phyloP scores from a whole-genome alignment of 92 coral and sea anemone species.

The Virgularia gustaviana region DNA sequence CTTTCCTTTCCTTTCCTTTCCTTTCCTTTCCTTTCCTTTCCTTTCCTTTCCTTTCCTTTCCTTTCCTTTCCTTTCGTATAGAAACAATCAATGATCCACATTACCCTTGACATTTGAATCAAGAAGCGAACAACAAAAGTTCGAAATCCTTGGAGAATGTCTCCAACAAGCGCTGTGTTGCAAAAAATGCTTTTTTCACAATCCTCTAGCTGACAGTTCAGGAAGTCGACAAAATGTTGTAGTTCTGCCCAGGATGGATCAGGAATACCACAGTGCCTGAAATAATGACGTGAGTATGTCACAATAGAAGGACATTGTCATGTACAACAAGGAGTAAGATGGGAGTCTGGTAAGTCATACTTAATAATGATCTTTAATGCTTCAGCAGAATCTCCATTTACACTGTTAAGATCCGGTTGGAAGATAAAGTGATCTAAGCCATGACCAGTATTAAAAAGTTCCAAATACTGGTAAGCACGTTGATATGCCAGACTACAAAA shows the following conservation, averaged over 20 bases:
- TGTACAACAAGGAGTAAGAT: not conserved
- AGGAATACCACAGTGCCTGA: slow-evolving; percentile 75
- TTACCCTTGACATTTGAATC: slow-evolving; percentile 86
- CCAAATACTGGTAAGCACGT: slow-evolving; percentile 76
- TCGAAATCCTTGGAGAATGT: slow-evolving; percentile 75
- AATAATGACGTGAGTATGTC: not conserved
- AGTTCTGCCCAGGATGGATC: slow-evolving; percentile 95
- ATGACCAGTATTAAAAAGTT: slow-evolving; percentile 47
- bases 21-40: too few relatives aligned
- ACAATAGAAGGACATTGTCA: not conserved
- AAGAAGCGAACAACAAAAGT: slow-evolving; percentile 75
- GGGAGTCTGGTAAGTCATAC: slow-evolving; percentile 36
- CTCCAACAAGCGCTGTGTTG: slow-evolving; percentile 62
- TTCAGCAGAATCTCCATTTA: slow-evolving; percentile 69
- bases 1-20: not conserved
- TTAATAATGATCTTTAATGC: slow-evolving; percentile 62
- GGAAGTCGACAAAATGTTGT: slow-evolving; percentile 72
- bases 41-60: too few relatives aligned
- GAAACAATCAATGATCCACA: not conserved
- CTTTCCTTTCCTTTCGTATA: too few relatives aligned
- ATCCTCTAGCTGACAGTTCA: slow-evolving; percentile 75
- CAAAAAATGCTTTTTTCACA: slow-evolving; percentile 81
- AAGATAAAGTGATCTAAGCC: slow-evolving; percentile 61
- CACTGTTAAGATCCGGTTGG: slow-evolving; percentile 38
- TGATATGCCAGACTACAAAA: slow-evolving; percentile 66